A percentile compares a stretch with the other conserved stretches of the same genome.
phyloP scores from a whole-genome alignment of 92 coral and sea anemone species.

The Phymanthus crucifer region DNA sequence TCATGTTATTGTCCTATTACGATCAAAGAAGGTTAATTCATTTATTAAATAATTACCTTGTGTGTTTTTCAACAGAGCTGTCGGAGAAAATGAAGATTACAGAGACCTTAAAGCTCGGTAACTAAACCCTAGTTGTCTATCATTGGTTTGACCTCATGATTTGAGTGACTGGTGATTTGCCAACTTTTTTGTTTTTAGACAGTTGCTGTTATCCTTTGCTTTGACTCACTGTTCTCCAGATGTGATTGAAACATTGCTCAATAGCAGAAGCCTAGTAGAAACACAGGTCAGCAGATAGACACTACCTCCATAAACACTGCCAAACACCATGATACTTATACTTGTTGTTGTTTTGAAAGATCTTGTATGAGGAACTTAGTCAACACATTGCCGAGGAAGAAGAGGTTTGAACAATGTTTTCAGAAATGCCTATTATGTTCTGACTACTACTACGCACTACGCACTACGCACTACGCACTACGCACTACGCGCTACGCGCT shows the following conservation, averaged over 20 bases:
- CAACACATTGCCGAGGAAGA: conserved; percentile 68
- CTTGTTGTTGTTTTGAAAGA: conserved; percentile 19
- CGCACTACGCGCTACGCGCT: too few species aligned
- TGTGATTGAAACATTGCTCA: conserved; percentile 74
- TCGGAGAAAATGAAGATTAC: conserved; percentile 73
- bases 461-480: too few species aligned
- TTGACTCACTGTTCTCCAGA: conserved; percentile 90
- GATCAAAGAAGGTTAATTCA: not conserved
- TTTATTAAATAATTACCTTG: not conserved
- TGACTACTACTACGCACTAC: too few species aligned
- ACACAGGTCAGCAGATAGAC: conserved; percentile 64
- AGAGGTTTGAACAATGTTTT: conserved; percentile 17
- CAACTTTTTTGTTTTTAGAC: conserved; percentile 55
- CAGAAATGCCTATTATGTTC: too few species aligned
- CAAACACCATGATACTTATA: not conserved
- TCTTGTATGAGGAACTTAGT: conserved; percentile 66
- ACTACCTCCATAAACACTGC: too few species aligned
- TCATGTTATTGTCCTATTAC: too few species aligned
- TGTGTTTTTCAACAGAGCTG: conserved; percentile 37
- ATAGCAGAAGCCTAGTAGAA: conserved; percentile 79
- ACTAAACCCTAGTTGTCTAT: too few species aligned
- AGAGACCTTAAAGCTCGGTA: conserved; percentile 72
- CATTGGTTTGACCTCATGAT: too few species aligned
- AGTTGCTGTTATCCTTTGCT: conserved; percentile 79
- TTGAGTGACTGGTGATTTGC: too few species aligned